Percentiles rank a stretch among this genome's conserved stretches.
These are phyloP conservation scores for Erebia palarica DNA, from an alignment of 2,888 invertebrate genomes.

Conservation along the genomic window DNA sequence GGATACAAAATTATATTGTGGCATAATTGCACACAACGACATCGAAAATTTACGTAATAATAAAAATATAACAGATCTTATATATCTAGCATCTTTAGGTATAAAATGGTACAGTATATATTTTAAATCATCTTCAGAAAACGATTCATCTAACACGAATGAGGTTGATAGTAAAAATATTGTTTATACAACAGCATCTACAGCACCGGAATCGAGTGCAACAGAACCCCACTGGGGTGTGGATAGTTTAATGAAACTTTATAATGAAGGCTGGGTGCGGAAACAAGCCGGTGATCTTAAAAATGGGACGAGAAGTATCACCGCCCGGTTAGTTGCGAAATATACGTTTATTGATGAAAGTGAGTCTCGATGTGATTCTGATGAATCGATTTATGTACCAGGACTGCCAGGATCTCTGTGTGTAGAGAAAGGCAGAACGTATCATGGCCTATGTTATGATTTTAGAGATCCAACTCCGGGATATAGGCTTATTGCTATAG, in stretches of 20 bases:
- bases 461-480: constrained; percentile 67
- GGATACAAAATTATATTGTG: constrained; percentile 61
- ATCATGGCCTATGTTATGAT: constrained; percentile 62
- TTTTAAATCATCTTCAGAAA: background rate
- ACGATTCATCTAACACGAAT: no score
- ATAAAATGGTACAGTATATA: constrained; percentile 40
- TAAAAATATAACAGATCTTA: constrained; percentile 28
- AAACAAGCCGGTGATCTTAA: constrained; percentile 39
- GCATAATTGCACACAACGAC: constrained; percentile 56
- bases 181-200: background rate
- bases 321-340: constrained; percentile 62
- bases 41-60: constrained; percentile 37
- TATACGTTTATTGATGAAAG: constrained; percentile 60
- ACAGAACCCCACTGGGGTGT: constrained; percentile 49
- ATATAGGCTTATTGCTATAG: constrained; percentile 66
- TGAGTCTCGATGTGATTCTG: constrained; percentile 59
- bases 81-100: constrained; percentile 50
- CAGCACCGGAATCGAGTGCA: background rate
- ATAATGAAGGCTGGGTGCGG: constrained; percentile 53
- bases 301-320: constrained; percentile 59
- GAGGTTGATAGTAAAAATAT: background rate
- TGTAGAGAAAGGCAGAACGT: constrained; percentile 59
- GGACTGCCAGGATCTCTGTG: constrained; percentile 65
- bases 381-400: constrained; percentile 57
- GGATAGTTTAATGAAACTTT: constrained; percentile 54